Evolutionary conservation across 1,140 invertebrate genomes (phyloP).

Genomic region (Metaphire vulgaris): DNA sequence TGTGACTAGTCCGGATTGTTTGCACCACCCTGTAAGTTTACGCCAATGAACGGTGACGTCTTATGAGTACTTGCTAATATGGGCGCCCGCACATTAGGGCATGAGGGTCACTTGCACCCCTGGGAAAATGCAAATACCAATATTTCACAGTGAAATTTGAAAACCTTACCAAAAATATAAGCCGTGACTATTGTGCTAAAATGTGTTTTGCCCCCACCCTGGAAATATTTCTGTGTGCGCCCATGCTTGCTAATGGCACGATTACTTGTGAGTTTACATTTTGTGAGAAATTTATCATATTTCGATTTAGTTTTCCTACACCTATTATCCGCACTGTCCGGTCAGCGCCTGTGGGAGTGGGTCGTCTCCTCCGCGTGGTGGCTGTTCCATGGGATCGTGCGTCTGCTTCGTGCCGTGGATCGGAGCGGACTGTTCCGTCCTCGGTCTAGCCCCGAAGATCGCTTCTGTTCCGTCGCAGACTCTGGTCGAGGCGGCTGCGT

Average conservation of each 20-base stretch:
- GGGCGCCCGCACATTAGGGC: neutral
- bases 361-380: conserved; percentile 28
- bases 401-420: conserved; percentile 32
- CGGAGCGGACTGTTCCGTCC: conserved; percentile 29
- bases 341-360: conserved; percentile 30
- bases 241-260: neutral
- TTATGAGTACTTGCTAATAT: neutral
- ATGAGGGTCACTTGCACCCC: neutral
- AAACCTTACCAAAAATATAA: too few relatives aligned
- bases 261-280: neutral
- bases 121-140: too few relatives aligned
- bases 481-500: conserved; percentile 22
- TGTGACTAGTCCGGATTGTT: too few relatives aligned
- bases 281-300: neutral
- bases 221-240: too few relatives aligned
- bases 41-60: neutral
- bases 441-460: conserved; percentile 28
- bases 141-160: too few relatives aligned
- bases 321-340: conserved; percentile 32
- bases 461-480: neutral
- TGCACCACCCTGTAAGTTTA: too few relatives aligned
- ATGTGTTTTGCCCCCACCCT: neutral
- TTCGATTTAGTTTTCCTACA: conserved; percentile 29
- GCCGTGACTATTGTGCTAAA: too few relatives aligned
- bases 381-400: conserved; percentile 33